A percentile compares a stretch with the other conserved stretches of the same genome.
These are phyloP conservation scores for Saccostrea glomerata DNA, from an alignment of 1,140 invertebrate genomes.

Conservation along the genomic window DNA sequence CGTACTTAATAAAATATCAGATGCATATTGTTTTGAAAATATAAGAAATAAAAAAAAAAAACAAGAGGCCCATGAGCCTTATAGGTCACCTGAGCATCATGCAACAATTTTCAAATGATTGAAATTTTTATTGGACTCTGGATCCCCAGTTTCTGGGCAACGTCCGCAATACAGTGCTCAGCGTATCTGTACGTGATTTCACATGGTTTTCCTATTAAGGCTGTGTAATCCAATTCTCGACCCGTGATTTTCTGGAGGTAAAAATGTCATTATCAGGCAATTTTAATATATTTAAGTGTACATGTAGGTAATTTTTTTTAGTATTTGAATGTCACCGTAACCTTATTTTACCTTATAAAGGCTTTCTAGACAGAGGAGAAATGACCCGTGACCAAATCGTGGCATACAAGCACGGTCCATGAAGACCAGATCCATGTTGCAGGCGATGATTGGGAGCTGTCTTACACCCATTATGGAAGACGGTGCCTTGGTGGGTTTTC, in stretches of 20 bases:
- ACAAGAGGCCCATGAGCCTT: too few relatives aligned
- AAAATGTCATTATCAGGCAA: constrained; percentile 9
- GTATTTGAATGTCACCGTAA: too few relatives aligned
- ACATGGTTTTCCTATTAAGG: constrained; percentile 78
- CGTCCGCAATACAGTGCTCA: constrained; percentile 74
- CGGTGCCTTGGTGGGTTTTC: constrained; percentile 74
- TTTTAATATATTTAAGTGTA: not conserved
- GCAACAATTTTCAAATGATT: too few relatives aligned
- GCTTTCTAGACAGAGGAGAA: constrained; percentile 84
- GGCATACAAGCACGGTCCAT: constrained; percentile 79
- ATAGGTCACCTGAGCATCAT: too few relatives aligned
- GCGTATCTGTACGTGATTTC: constrained; percentile 79
- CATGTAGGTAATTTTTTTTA: too few relatives aligned
- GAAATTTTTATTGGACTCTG: too few relatives aligned
- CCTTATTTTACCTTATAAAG: constrained; percentile 81
- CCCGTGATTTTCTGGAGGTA: constrained; percentile 78
- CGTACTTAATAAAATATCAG: too few relatives aligned
- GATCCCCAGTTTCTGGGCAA: constrained; percentile 73
- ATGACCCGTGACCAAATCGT: constrained; percentile 85
- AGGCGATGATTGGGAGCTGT: constrained; percentile 77
- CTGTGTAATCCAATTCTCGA: constrained; percentile 75
- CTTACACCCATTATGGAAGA: constrained; percentile 83
- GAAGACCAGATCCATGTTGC: constrained; percentile 79
- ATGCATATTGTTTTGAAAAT: too few relatives aligned
- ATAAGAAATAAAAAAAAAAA: too few relatives aligned